These are phyloP conservation scores for Serranus cabrilla DNA, from an alignment of 2,797 vertebrate genomes.

Conservation along the genomic window DNA sequence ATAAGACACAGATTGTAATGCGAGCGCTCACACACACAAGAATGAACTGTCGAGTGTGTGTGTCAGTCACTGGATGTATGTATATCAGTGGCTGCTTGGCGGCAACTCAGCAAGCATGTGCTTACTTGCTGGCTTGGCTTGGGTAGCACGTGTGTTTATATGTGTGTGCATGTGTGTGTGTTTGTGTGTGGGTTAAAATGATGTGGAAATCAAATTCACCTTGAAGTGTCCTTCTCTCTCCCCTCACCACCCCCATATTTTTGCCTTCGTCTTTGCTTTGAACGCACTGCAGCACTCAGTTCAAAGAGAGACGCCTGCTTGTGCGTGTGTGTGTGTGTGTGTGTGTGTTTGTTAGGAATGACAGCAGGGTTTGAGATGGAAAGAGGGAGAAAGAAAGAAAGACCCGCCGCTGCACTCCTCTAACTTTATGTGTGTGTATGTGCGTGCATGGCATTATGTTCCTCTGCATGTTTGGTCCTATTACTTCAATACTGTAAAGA, in stretches of 20 bases:
- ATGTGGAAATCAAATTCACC: slow-evolving; percentile 93
- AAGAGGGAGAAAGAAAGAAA: slow-evolving; percentile 58
- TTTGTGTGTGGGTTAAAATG: slow-evolving; percentile 76
- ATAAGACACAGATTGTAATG: slow-evolving; percentile 55
- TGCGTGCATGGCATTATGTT: background rate
- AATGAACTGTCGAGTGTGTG: slow-evolving; percentile 20
- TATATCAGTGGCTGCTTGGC: slow-evolving; percentile 42
- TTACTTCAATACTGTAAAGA: background rate
- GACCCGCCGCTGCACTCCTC: slow-evolving; percentile 56
- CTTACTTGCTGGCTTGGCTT: slow-evolving; percentile 75
- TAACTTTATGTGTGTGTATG: slow-evolving; percentile 15
- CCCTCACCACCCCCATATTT: slow-evolving; percentile 72
- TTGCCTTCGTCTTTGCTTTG: slow-evolving; percentile 84
- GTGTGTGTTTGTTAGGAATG: slow-evolving; percentile 67
- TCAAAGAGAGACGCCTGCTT: slow-evolving; percentile 83
- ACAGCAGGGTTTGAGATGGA: slow-evolving; percentile 70
- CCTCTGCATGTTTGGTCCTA: background rate
- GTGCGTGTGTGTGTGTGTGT: slow-evolving; percentile 61
- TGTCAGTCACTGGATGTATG: slow-evolving; percentile 26
- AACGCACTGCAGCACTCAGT: slow-evolving; percentile 83
- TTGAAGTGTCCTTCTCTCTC: slow-evolving; percentile 88
- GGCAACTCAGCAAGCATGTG: slow-evolving; percentile 83
- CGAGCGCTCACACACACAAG: background rate
- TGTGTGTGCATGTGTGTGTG: slow-evolving; percentile 5
- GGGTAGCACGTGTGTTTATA: slow-evolving; percentile 32